A percentile compares a stretch with the other conserved stretches of the same genome.
phyloP scores from a whole-genome alignment of 2,113 vertebrate genomes.

The Mesoclemmys tuberculata region DNA sequence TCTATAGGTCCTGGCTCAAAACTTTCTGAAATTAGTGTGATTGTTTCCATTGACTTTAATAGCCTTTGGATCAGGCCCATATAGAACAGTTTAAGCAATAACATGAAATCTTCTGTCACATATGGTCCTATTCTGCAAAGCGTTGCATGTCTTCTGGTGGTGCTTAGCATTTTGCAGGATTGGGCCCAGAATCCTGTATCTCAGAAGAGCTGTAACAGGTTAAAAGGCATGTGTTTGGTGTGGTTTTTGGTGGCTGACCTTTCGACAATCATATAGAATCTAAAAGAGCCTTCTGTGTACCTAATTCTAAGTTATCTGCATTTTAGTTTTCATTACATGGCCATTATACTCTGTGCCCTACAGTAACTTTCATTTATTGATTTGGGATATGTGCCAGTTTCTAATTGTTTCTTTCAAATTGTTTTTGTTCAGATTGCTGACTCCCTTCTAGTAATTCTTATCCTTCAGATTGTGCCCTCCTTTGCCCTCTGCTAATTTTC shows the following conservation, averaged over 20 bases:
- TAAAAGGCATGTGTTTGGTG: neutral
- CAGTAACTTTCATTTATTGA: constrained; percentile 64
- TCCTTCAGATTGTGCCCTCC: neutral
- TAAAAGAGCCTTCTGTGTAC: neutral
- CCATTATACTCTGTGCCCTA: constrained; percentile 17
- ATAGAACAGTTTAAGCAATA: neutral
- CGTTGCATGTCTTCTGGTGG: neutral
- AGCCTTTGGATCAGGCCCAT: neutral
- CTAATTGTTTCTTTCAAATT: constrained; percentile 65
- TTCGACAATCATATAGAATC: neutral
- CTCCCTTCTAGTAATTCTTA: constrained; percentile 41
- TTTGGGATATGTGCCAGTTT: constrained; percentile 60
- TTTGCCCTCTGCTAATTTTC: constrained; percentile 8
- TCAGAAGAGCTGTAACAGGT: neutral
- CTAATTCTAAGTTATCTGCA: constrained; percentile 13
- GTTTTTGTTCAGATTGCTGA: constrained; percentile 51
- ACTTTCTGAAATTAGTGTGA: neutral
- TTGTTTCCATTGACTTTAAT: neutral
- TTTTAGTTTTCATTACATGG: constrained; percentile 43
- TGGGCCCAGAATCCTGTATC: neutral
- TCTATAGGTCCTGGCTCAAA: neutral
- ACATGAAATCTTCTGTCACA: neutral
- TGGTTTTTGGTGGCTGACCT: constrained; percentile 18
- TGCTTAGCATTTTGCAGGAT: neutral
- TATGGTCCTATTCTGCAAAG: neutral